A percentile compares a stretch with the other conserved stretches of the same genome.
Conservation (phyloP, 2,888 invertebrate species). For the Archips crataeganus region DNA sequence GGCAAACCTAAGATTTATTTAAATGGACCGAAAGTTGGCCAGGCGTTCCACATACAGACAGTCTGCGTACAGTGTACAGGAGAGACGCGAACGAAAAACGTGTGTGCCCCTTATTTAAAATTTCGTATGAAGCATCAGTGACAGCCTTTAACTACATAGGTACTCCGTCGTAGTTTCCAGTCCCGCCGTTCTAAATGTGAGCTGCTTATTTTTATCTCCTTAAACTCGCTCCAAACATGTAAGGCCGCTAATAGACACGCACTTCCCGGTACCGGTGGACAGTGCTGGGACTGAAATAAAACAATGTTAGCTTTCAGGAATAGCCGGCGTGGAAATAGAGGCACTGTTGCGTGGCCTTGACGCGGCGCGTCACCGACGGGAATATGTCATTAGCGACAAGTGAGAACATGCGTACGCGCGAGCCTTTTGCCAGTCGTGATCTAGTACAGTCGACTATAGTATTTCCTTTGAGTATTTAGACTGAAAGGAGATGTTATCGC, state of each 20-base stretch:
- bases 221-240: conserved; percentile 36
- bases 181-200: conserved; percentile 13
- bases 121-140: too few relatives aligned
- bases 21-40: too few relatives aligned
- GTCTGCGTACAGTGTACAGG: too few relatives aligned
- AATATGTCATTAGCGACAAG: conserved; percentile 74
- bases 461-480: too few relatives aligned
- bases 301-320: conserved; percentile 84
- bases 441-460: background rate
- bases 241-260: conserved; percentile 58
- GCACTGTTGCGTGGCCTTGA: conserved; percentile 76
- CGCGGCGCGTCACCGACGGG: conserved; percentile 63
- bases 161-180: background rate
- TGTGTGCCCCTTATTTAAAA: too few relatives aligned
- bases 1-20: too few relatives aligned
- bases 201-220: conserved; percentile 36
- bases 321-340: conserved; percentile 76
- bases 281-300: conserved; percentile 72
- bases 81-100: too few relatives aligned
- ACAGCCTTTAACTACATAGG: too few relatives aligned
- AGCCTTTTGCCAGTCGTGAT: conserved; percentile 8
- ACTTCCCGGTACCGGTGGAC: conserved; percentile 74
- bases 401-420: conserved; percentile 24
- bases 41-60: too few relatives aligned
- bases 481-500: too few relatives aligned